Evolutionary conservation across 2,888 invertebrate species (phyloP).

Genomic region (Xylota segnis): DNA sequence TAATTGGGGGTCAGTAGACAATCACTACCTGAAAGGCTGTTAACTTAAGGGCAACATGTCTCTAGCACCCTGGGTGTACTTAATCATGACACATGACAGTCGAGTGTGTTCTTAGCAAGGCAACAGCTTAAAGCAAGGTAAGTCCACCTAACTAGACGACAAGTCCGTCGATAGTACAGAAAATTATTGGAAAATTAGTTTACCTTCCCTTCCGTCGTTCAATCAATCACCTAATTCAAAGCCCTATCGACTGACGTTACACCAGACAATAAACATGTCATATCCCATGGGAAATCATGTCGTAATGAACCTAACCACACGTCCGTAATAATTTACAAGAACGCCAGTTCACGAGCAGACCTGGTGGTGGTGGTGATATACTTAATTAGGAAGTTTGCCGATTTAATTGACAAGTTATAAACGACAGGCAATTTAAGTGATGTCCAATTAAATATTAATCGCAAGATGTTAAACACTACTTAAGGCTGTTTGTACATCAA

Average conservation of each 20-base stretch:
- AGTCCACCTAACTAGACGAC: neutral
- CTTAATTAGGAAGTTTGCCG: constrained; percentile 6
- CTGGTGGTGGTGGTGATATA: neutral
- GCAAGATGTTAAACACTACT: neutral
- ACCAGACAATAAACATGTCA: neutral
- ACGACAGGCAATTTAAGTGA: neutral
- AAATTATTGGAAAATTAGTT: neutral
- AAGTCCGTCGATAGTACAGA: neutral
- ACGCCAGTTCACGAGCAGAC: constrained; percentile 14
- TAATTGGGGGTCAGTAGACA: too few relatives aligned
- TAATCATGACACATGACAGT: too few relatives aligned
- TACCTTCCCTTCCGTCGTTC: neutral
- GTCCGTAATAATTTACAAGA: neutral
- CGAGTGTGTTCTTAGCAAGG: too few relatives aligned
- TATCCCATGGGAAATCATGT: constrained; percentile 19
- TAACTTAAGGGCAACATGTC: too few relatives aligned
- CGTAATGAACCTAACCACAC: neutral
- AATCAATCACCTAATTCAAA: neutral
- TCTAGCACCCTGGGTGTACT: too few relatives aligned
- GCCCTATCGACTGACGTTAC: neutral
- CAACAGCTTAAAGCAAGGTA: too few relatives aligned
- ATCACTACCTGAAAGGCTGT: too few relatives aligned
- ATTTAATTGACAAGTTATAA: constrained; percentile 2
- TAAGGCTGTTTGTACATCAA: neutral
- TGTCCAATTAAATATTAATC: constrained; percentile 1